A percentile compares a stretch with the other conserved stretches of the same genome.
These are phyloP conservation scores for Rattus rattus DNA, from an alignment of 2,113 vertebrate species.

Conservation along the genomic window DNA sequence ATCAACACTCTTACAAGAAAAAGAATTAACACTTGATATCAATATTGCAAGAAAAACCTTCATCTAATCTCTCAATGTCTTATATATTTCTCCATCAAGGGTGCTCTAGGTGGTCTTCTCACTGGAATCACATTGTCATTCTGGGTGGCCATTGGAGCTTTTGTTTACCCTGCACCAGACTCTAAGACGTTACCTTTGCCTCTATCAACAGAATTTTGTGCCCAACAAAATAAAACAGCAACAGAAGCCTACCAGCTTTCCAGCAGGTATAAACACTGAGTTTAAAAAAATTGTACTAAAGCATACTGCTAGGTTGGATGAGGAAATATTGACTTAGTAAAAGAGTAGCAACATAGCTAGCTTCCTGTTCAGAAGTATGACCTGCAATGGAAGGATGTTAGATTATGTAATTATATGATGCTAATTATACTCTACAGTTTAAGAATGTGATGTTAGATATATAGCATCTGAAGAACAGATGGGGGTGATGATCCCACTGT, in stretches of 20 bases:
- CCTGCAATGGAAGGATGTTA: too few relatives aligned
- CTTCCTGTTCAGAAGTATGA: too few relatives aligned
- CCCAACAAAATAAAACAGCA: conserved; percentile 61
- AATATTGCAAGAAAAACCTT: not conserved
- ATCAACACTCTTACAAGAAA: not conserved
- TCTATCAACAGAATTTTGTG: conserved; percentile 86
- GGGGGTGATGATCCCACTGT: not conserved
- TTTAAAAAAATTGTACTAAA: accelerated
- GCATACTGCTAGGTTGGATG: too few relatives aligned
- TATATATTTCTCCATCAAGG: conserved; percentile 82
- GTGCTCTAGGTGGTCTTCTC: conserved; percentile 88
- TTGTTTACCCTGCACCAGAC: conserved; percentile 87
- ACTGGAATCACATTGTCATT: conserved; percentile 87
- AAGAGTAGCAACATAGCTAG: too few relatives aligned
- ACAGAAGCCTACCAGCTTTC: not conserved
- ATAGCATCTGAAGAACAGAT: not conserved
- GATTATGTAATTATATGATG: too few relatives aligned
- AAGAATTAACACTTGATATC: not conserved
- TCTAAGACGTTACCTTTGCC: conserved; percentile 85
- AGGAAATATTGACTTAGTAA: too few relatives aligned
- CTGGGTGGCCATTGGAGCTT: conserved; percentile 88
- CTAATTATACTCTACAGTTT: too few relatives aligned
- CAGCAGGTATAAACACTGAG: conserved; percentile 79
- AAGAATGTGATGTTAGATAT: too few relatives aligned
- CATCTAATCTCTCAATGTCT: not conserved